Percentiles rank a stretch among this genome's conserved stretches.
Conservation (phyloP, 92 coral and sea anemone genomes). For the Phenganax marumi region DNA sequence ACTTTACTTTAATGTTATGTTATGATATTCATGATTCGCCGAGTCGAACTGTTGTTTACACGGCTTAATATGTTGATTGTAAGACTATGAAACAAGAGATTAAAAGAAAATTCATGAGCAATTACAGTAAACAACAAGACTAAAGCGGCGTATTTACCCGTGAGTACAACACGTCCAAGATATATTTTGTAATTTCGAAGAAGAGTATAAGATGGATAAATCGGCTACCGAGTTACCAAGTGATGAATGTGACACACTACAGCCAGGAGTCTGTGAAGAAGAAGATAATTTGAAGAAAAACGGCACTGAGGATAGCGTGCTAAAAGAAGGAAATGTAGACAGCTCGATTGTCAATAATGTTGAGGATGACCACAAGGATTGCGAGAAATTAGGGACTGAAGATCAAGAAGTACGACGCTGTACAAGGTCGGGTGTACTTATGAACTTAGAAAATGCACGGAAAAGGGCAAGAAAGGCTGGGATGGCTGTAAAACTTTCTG, state of each 20-base stretch:
- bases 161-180: background rate
- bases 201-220: too few relatives aligned
- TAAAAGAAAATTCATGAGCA: background rate
- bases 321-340: background rate
- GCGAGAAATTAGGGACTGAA: background rate
- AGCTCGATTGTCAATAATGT: background rate
- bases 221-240: background rate
- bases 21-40: too few relatives aligned
- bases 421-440: constrained; percentile 5
- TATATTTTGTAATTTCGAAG: too few relatives aligned
- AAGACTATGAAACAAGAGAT: background rate
- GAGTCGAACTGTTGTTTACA: too few relatives aligned
- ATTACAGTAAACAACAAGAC: constrained; percentile 31
- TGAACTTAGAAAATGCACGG: background rate
- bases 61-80: too few relatives aligned
- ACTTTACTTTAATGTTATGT: too few relatives aligned
- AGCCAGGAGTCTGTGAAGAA: too few relatives aligned
- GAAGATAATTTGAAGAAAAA: background rate
- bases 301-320: background rate
- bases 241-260: background rate
- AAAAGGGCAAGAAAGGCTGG: constrained; percentile 18
- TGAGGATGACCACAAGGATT: constrained; percentile 1
- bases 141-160: background rate
- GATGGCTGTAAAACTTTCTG: constrained; percentile 10
- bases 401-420: constrained; percentile 27